phyloP scores from a whole-genome alignment of 2,888 invertebrate species.

The Apoda limacodes region DNA sequence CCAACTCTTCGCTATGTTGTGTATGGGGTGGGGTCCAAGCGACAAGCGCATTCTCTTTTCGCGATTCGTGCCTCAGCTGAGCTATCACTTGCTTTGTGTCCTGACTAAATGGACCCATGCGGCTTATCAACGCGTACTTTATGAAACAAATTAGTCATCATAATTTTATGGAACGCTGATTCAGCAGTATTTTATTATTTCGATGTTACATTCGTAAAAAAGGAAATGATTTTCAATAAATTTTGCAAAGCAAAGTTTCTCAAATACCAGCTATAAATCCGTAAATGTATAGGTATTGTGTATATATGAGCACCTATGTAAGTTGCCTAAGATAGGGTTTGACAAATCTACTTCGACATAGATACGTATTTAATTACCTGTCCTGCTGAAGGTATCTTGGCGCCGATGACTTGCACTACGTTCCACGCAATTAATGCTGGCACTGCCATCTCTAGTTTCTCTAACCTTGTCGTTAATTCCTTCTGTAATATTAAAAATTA shows the following conservation, averaged over 20 bases:
- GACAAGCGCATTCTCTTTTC: constrained; percentile 24
- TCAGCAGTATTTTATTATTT: too few relatives aligned
- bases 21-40: constrained; percentile 21
- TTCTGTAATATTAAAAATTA: constrained; percentile 52
- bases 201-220: too few relatives aligned
- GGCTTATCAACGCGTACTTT: constrained; percentile 36
- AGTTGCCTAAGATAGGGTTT: neutral
- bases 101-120: constrained; percentile 37
- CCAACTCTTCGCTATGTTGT: constrained; percentile 23
- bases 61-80: constrained; percentile 28
- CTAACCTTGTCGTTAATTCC: constrained; percentile 65
- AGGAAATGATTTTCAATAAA: too few relatives aligned
- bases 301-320: neutral
- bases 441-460: constrained; percentile 70
- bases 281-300: too few relatives aligned
- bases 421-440: constrained; percentile 75
- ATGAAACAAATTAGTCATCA: too few relatives aligned
- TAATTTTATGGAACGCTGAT: too few relatives aligned
- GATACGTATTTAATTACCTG: too few relatives aligned
- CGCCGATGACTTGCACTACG: constrained; percentile 53
- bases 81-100: constrained; percentile 31
- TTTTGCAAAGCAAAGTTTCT: neutral
- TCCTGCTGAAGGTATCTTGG: constrained; percentile 29
- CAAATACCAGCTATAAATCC: neutral
- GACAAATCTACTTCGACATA: constrained; percentile 3